Evolutionary conservation across 2,797 vertebrate genomes (phyloP), one percentile per base, ranked within the genome.

Genomic region (Gobionotothen gibberifrons): DNA sequence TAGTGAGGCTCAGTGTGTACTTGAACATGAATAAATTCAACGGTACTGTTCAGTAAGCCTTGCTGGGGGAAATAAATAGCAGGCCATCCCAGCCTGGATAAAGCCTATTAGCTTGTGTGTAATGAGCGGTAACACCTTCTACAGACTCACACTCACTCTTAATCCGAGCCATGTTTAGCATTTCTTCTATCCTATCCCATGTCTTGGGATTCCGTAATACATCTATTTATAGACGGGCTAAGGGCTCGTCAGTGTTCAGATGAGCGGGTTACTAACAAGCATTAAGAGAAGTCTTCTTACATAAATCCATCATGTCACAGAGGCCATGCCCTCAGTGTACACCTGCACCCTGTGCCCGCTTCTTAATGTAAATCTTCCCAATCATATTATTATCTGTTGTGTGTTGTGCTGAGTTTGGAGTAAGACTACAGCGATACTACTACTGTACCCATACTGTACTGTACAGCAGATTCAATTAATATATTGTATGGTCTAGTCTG

Each of bases 211-310:
- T 29, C 76, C 40, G 55, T 92, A 92, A 91, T 90, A 68, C 84
- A 60, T 57, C 85, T 94, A 93, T 93, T 92, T 90, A 90, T 90
- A 94, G 89, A 22, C 29, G n/a, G 46, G 60, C 64, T 73, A 52
- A 80, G 60, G 43, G 66, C 46, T 83, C 53, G 47, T 86, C 74
- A 39, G 32, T 75, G 14, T 79, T 79, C 40, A 70, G 69, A 65
- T 12, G 1, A 39, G 32, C 78, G 22, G 36, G 62, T 60, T 60
- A 59, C 74, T 75, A 75, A 82, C 71, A 73, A 77, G 81, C 53
- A 29, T 78, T 85, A 82, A 67, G 66, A 70, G 65, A 82, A 81
- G 82, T 79, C 83, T 72, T 14, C 55, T 93, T 92, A 74, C 16
- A 26, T 88, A 88, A 89, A 74, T 62, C 42, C 49, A 15, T 51